These are phyloP conservation scores for Tauraco erythrolophus DNA, from an alignment of 2,113 vertebrate genomes.

Conservation along the genomic window DNA sequence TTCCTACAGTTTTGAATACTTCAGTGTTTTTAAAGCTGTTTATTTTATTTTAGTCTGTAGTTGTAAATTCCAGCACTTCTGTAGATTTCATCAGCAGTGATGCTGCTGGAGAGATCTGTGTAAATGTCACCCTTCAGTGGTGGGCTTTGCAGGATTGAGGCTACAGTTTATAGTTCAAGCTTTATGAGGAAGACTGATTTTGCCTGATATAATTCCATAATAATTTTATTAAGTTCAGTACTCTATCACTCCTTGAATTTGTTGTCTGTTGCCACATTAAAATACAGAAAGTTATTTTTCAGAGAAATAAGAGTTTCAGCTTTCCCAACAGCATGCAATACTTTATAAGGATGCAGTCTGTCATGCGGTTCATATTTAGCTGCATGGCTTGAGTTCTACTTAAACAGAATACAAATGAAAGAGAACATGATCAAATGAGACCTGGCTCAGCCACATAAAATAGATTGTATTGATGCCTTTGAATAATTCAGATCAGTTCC, in stretches of 20 bases:
- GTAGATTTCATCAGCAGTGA: not conserved
- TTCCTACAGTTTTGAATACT: not conserved
- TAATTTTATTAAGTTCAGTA: not conserved
- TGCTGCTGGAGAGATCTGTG: not conserved
- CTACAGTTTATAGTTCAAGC: not conserved
- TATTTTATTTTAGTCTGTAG: not conserved
- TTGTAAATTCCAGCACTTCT: not conserved
- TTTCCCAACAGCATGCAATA: not conserved
- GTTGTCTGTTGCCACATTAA: not conserved
- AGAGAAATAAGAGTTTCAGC: not conserved
- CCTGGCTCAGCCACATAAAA: not conserved
- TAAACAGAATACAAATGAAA: not conserved
- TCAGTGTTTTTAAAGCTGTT: not conserved
- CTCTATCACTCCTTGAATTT: not conserved
- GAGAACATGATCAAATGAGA: not conserved
- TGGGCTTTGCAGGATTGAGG: not conserved
- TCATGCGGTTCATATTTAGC: not conserved
- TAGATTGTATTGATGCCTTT: not conserved
- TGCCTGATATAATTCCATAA: not conserved
- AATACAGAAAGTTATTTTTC: not conserved
- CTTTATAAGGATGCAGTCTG: not conserved
- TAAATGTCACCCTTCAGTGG: not conserved
- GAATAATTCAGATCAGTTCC: slow-evolving; percentile 19
- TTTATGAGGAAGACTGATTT: not conserved
- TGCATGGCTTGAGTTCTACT: not conserved